phyloP scores from a whole-genome alignment of 1,140 invertebrate genomes.

The Hyphantria cunea region DNA sequence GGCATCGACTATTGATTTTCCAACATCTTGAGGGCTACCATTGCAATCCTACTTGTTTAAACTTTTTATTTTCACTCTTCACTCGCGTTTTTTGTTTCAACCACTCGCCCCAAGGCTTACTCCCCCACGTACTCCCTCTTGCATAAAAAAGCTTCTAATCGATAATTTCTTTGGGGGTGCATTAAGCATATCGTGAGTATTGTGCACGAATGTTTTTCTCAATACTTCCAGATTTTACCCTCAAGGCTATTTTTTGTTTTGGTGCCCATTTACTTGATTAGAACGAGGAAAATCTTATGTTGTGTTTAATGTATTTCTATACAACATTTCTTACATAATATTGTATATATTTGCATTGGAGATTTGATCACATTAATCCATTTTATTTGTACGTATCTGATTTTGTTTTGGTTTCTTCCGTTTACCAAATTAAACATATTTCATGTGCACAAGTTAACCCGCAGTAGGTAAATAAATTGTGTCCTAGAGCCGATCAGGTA shows the following conservation, averaged over 20 bases:
- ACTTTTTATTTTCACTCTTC: conserved; percentile 81
- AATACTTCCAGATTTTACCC: conserved; percentile 76
- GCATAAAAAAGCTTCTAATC: conserved; percentile 82
- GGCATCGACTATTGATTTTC: conserved; percentile 78
- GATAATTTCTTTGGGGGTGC: conserved; percentile 81
- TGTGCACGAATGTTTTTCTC: conserved; percentile 74
- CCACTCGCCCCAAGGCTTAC: conserved; percentile 65
- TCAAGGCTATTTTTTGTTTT: conserved; percentile 70
- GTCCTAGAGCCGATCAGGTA: no score
- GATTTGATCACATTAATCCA: conserved; percentile 9
- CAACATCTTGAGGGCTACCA: conserved; percentile 69
- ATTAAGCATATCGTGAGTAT: conserved; percentile 79
- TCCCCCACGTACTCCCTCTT: conserved; percentile 75
- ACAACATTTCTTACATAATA: conserved; percentile 5
- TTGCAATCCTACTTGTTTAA: conserved; percentile 79
- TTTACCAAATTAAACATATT: no score
- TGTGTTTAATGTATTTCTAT: conserved; percentile 27
- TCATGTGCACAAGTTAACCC: not conserved
- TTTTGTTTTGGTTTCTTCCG: not conserved
- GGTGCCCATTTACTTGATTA: conserved; percentile 65
- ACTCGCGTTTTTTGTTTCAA: conserved; percentile 80
- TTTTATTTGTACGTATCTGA: not conserved
- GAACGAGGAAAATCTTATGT: conserved; percentile 45
- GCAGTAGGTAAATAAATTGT: no score
- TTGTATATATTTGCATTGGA: not conserved